These are phyloP conservation scores for Ectemnius cavifrons DNA, from an alignment of 2,888 invertebrate species.

Conservation along the genomic window DNA sequence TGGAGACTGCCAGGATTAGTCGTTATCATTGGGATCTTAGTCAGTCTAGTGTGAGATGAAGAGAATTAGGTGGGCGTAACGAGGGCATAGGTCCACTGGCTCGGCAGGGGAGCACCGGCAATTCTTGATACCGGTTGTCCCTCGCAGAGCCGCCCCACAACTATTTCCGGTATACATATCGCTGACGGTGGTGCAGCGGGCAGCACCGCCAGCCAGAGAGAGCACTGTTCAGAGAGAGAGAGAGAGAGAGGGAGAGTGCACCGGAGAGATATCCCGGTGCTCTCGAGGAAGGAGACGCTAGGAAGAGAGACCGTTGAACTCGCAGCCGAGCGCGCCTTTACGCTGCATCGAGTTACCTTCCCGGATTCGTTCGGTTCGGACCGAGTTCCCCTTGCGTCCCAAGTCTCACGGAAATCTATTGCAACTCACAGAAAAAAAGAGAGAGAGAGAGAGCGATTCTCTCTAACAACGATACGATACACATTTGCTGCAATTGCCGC, in stretches of 20 bases:
- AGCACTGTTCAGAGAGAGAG: neutral
- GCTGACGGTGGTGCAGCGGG: neutral
- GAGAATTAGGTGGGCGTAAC: neutral
- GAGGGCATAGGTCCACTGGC: neutral
- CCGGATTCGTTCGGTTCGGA: constrained; percentile 66
- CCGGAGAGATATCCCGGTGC: constrained; percentile 8
- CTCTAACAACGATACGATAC: no score
- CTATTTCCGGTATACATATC: neutral
- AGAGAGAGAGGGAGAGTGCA: neutral
- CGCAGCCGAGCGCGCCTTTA: constrained; percentile 59
- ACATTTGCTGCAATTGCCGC: no score
- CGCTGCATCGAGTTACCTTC: constrained; percentile 68
- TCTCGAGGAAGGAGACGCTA: constrained; percentile 12
- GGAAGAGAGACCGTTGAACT: constrained; percentile 41
- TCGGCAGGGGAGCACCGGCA: neutral
- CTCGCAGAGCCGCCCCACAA: neutral
- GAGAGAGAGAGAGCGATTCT: no score
- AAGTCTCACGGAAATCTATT: neutral
- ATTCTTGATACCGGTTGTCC: constrained; percentile 1
- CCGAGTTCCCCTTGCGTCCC: neutral
- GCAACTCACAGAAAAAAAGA: no score
- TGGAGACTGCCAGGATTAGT: no score
- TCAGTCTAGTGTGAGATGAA: no score
- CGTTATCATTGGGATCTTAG: no score
- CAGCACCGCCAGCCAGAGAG: neutral